Percentiles rank a stretch among this genome's conserved stretches.
Conservation (phyloP, 1,140 invertebrate species). For the honey bee (Apis mellifera) region DNA sequence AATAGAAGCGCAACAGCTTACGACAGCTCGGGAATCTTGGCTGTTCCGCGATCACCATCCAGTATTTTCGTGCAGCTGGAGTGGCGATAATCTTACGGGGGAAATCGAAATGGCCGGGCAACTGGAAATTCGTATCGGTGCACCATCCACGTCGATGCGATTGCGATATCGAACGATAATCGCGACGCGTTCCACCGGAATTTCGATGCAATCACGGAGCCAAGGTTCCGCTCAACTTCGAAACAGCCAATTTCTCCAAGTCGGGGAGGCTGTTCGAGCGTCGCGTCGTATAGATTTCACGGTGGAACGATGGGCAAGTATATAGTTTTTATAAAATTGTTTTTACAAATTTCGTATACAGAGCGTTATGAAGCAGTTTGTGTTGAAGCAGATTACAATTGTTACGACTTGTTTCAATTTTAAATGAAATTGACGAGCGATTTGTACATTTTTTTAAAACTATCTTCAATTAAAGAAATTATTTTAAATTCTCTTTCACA, state of each 20-base stretch:
- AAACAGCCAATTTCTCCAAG: not conserved
- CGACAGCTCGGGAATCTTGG: not conserved
- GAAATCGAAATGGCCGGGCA: conserved; percentile 3
- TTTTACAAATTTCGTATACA: too few relatives aligned
- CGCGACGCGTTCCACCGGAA: conserved; percentile 16
- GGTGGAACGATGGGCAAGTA: too few relatives aligned
- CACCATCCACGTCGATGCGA: conserved; percentile 13
- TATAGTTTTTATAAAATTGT: too few relatives aligned
- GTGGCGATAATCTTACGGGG: conserved; percentile 15
- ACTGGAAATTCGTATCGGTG: conserved; percentile 26
- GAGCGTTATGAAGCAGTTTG: too few relatives aligned
- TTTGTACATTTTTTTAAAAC: too few relatives aligned
- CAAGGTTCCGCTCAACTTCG: not conserved
- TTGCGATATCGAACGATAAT: conserved; percentile 37
- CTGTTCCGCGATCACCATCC: conserved; percentile 4
- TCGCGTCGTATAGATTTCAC: not conserved
- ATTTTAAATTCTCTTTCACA: too few relatives aligned
- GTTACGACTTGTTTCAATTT: too few relatives aligned
- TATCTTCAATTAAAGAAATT: too few relatives aligned
- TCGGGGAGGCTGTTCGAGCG: not conserved
- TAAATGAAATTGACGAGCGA: too few relatives aligned
- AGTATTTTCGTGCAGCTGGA: conserved; percentile 21
- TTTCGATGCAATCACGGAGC: conserved; percentile 17
- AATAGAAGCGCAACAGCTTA: conserved; percentile 3
- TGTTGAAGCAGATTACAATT: too few relatives aligned